phyloP scores from a whole-genome alignment of 1,140 invertebrate genomes.

The Holcopasites calliopsidis region DNA sequence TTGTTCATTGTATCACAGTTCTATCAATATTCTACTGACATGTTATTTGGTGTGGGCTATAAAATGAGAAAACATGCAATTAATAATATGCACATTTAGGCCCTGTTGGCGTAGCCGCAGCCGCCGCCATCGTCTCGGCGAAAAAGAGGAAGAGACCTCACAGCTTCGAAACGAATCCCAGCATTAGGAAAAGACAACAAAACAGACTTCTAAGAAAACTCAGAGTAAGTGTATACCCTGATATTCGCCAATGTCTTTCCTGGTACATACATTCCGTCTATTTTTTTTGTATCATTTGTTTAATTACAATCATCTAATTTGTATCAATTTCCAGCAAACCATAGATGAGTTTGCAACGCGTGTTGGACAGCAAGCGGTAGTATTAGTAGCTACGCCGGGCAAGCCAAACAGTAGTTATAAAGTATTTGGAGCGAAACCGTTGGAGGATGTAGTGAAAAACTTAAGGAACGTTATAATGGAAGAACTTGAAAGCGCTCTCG shows the following conservation, averaged over 20 bases:
- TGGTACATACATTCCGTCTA: not conserved
- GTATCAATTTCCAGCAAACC: constrained; percentile 85
- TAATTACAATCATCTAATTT: too few relatives aligned
- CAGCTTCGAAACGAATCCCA: constrained; percentile 98
- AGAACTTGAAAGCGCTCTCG: constrained; percentile 94
- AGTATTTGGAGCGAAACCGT: constrained; percentile 97
- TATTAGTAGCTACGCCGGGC: constrained; percentile 97
- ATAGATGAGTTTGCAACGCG: constrained; percentile 98
- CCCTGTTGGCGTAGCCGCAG: constrained; percentile 97
- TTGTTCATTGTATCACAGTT: not conserved
- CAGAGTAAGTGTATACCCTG: constrained; percentile 82
- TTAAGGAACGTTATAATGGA: constrained; percentile 95
- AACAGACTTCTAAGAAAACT: constrained; percentile 94
- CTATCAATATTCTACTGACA: constrained; percentile 43
- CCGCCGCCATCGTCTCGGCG: constrained; percentile 96
- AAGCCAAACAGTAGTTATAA: constrained; percentile 97
- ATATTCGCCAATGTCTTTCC: not conserved
- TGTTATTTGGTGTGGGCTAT: constrained; percentile 6
- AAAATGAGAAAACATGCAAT: constrained; percentile 30
- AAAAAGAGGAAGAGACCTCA: constrained; percentile 97
- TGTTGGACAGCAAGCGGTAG: constrained; percentile 98
- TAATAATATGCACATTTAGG: constrained; percentile 80
- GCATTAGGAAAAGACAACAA: constrained; percentile 96
- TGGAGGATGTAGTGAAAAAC: constrained; percentile 97
- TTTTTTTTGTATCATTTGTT: not conserved